Evolutionary conservation across 2,113 vertebrate species (phyloP).

Genomic region (Microtus ochrogaster): DNA sequence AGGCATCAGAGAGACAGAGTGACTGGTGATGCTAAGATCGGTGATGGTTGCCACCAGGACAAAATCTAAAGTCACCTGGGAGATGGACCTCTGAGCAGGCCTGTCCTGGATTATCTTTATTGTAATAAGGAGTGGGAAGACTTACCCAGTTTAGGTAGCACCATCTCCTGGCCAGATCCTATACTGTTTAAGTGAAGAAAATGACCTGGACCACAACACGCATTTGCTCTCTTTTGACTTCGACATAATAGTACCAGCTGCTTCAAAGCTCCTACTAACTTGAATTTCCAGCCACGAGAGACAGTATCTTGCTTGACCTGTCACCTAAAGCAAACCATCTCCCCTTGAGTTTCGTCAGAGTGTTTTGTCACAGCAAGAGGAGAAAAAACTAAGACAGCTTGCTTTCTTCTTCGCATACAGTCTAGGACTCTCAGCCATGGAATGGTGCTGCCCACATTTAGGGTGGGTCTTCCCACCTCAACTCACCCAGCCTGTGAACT

Average conservation of each 20-base stretch:
- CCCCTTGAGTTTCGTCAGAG: neutral
- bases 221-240: neutral
- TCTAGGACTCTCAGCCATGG: neutral
- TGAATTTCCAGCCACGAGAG: neutral
- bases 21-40: neutral
- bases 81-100: neutral
- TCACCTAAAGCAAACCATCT: neutral
- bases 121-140: neutral
- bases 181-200: neutral
- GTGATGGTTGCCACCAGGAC: too few relatives aligned
- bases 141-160: neutral
- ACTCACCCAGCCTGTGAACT: neutral
- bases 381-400: neutral
- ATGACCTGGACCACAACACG: too few relatives aligned
- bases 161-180: neutral
- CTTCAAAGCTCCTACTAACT: neutral
- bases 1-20: neutral
- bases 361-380: neutral
- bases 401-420: neutral
- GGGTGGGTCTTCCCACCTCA: neutral
- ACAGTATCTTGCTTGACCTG: neutral
- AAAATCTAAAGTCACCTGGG: neutral
- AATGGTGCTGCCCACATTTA: neutral
- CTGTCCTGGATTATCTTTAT: neutral
- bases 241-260: neutral